Evolutionary conservation across 2,113 vertebrate genomes (phyloP), one percentile per base, ranked within the genome.

Genomic region (Ardeotis arabs): DNA sequence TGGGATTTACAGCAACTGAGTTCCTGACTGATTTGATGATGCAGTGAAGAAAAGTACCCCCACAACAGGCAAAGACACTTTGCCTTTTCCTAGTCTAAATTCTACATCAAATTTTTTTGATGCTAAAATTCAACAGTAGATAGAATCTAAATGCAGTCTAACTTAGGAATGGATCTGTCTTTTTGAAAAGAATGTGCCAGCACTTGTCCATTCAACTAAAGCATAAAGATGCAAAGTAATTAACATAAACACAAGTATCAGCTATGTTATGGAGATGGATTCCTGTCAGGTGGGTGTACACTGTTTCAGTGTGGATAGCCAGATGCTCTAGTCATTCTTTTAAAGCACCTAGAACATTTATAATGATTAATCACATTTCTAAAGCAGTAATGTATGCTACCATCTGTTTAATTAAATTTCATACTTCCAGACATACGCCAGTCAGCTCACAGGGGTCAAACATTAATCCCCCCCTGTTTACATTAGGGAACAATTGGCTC

Each of bases 351-450:
- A 94, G 94, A 95, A 96, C 92, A 91, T 73, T 96, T 84, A 87
- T 85, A 96, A 76, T 85, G 95, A 96, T 97, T 95, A 95, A 97
- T 97, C 93, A 87, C 91, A 95, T 93, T 95, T 95, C 72, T 87
- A 92, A 95, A 96, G 69, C 23, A 3, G 89, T 83, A 95, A 96
- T 83, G 81, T 83, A 92, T 85, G 86, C 89, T 94, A 35, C 94
- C 94, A 97, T 95, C 95, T 96, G 95, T 89, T 91, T 93, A 91
- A 95, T 89, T 95, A 95, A 95, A 95, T 70, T 87, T 95, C 81
- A 67, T 16, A 8, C 74, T 94, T 96, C 50, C 50, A 96, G 91
- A 87, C 89, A 86, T 39, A 90, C 8, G 23, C 92, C 93, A 93
- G 37, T 82, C 95, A 95, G 63, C 89, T 95, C 75, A 55, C 3